phyloP scores from a whole-genome alignment of 1,140 invertebrate genomes.

The Drosophila novamexicana region DNA sequence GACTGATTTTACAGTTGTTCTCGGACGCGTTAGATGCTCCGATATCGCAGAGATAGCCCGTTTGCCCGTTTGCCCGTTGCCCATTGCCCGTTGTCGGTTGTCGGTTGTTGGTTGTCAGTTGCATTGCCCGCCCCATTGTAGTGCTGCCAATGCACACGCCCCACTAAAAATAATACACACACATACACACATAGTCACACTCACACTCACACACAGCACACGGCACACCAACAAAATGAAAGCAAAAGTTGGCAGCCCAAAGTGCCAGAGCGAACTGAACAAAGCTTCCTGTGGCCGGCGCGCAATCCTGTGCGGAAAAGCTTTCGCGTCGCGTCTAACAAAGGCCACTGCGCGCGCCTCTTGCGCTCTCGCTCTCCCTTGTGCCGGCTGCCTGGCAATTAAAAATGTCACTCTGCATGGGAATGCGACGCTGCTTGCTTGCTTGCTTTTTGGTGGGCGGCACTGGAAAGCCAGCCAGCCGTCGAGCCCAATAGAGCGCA shows the following conservation, averaged over 20 bases:
- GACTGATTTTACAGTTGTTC: slow-evolving; percentile 56
- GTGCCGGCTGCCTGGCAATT: slow-evolving; percentile 51
- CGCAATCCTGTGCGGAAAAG: slow-evolving; percentile 59
- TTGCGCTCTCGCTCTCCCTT: slow-evolving; percentile 39
- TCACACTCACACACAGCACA: slow-evolving; percentile 16
- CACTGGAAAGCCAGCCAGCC: slow-evolving; percentile 57
- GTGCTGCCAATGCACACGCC: slow-evolving; percentile 41
- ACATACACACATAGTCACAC: slow-evolving; percentile 1
- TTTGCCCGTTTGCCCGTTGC: slow-evolving; percentile 4
- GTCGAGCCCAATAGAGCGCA: slow-evolving; percentile 74
- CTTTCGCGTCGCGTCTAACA: slow-evolving; percentile 34
- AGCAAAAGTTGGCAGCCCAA: slow-evolving; percentile 74
- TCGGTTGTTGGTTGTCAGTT: slow-evolving; percentile 18
- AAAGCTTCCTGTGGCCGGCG: slow-evolving; percentile 59
- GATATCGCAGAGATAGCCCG: slow-evolving; percentile 17
- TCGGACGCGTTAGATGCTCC: slow-evolving; percentile 31
- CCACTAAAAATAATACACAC: slow-evolving; percentile 23
- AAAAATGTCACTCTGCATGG: slow-evolving; percentile 81
- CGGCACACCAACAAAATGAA: slow-evolving; percentile 56
- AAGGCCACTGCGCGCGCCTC: slow-evolving; percentile 17
- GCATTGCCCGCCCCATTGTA: slow-evolving; percentile 32
- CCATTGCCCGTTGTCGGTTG: slow-evolving; percentile 1
- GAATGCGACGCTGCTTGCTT: slow-evolving; percentile 49
- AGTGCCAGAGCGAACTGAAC: slow-evolving; percentile 72
- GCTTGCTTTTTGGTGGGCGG: slow-evolving; percentile 58